Evolutionary conservation across 2,113 vertebrate genomes (phyloP).

Genomic region (Gallinago media): DNA sequence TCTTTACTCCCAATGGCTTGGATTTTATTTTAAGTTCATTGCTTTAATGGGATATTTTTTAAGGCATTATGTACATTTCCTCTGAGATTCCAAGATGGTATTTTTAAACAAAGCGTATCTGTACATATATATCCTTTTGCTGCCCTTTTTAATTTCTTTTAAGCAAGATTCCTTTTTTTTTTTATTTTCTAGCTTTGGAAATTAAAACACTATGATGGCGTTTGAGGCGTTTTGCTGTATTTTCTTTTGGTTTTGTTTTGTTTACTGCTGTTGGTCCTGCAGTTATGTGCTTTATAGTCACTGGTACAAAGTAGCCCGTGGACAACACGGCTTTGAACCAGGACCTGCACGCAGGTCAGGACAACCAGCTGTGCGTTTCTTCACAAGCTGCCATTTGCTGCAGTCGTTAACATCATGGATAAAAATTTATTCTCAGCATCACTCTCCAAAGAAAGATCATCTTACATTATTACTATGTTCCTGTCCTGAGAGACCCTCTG

Average conservation of each 20-base stretch:
- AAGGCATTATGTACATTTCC: background rate
- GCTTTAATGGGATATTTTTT: background rate
- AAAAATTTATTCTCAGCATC: background rate
- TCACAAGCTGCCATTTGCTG: background rate
- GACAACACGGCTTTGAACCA: background rate
- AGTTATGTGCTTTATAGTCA: background rate
- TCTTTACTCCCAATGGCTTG: background rate
- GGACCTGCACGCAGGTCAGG: background rate
- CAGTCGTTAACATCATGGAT: background rate
- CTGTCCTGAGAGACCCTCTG: background rate
- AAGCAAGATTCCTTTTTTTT: background rate
- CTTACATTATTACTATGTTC: background rate
- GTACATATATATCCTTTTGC: background rate
- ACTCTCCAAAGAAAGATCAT: background rate
- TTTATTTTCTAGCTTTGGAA: background rate
- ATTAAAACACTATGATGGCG: background rate
- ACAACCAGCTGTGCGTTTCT: background rate
- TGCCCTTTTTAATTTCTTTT: background rate
- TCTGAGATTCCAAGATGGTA: background rate
- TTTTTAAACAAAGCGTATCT: background rate
- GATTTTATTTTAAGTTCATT: background rate
- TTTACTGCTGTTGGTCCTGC: background rate
- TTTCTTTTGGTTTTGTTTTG: background rate
- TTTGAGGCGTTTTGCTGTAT: background rate
- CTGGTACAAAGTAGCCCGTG: background rate